Base-by-base conservation (phyloP, 2,797 vertebrate genomes). In the Gouania willdenowi region DNA sequence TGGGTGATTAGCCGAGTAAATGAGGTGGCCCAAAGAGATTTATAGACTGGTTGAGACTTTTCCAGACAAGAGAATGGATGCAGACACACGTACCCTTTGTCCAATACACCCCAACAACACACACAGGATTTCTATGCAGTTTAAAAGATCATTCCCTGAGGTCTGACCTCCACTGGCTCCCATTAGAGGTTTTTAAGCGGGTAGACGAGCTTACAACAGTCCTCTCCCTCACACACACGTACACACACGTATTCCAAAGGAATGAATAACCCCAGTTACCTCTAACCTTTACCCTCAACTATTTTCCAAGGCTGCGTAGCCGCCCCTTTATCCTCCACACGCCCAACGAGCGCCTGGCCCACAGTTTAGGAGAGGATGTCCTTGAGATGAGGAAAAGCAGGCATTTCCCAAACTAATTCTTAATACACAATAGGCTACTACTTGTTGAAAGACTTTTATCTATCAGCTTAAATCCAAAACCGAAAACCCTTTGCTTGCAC, bases 1-100 rank as follows among this genome's bases (percentile, higher is more conserved):
- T 40, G 52, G 41, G 76, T 57, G 64, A 85, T 84, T 82, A 79
- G 75, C 48, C 37, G 67, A 66, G 45, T 50, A 31, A 47, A 10
- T 12, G 15, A n/a, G 39, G 35, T 12, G 30, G 44, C 22, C 36
- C 22, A 8, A 15, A 15, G 7, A 30, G 5, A 5, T 5, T 16
- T 13, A 7, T 19, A 11, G 44, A 56, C 28, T 46, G 45, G 54
- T 27, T 35, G 31, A 73, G 47, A 46, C 32, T 38, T 38, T 17
- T 23, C 30, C 11, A 50, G 29, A 42, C 31, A 37, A 28, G 53
- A 65, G 13, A 47, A 58, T 35, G 53, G 19, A 14, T 13, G 62
- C 35, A 53, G 27, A 56, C 27, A 52, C 37, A 44, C 35, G 33
- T 60, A 56, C 41, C 49, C 56, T 52, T 50, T 61, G 40, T 52